Conservation (phyloP, 2,888 invertebrate genomes). For the Gonocerus acuteangulatus region DNA sequence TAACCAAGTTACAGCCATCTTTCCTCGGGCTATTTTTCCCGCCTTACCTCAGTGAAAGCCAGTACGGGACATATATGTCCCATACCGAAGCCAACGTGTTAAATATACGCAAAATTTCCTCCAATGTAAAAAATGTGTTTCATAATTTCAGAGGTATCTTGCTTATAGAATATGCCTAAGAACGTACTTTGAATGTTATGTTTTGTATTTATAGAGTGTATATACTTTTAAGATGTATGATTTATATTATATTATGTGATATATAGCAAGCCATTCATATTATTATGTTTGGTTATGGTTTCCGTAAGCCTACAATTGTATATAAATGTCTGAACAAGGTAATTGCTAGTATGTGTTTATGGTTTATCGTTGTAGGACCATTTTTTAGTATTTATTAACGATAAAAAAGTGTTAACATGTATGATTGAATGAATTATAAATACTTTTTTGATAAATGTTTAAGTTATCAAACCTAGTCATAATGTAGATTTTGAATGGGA, state of each 20-base stretch:
- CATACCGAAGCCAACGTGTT: no score
- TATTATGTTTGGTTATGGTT: slow-evolving; percentile 34
- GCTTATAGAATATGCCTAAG: slow-evolving; percentile 9
- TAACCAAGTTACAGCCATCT: no score
- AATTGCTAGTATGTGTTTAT: slow-evolving; percentile 25
- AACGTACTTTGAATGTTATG: slow-evolving; percentile 17
- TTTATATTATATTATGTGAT: slow-evolving; percentile 27
- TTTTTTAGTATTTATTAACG: slow-evolving; percentile 15
- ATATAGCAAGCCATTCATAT: slow-evolving; percentile 28
- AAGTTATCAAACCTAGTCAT: slow-evolving; percentile 28
- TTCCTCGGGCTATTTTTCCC: no score
- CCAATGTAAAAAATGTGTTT: no score
- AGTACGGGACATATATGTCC: no score
- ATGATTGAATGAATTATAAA: slow-evolving; percentile 9
- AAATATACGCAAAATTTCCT: no score
- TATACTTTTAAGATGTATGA: slow-evolving; percentile 16
- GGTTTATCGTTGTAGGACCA: slow-evolving; percentile 21
- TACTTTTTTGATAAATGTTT: slow-evolving; percentile 16
- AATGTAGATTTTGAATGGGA: slow-evolving; percentile 21
- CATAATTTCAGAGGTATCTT: slow-evolving; percentile 5
- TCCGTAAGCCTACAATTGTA: slow-evolving; percentile 34
- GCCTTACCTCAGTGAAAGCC: no score
- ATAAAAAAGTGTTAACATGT: background rate
- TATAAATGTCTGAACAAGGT: slow-evolving; percentile 18
- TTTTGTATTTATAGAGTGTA: slow-evolving; percentile 25